Base-by-base conservation (phyloP, 2,113 vertebrate species). In the Varanus komodoensis region DNA sequence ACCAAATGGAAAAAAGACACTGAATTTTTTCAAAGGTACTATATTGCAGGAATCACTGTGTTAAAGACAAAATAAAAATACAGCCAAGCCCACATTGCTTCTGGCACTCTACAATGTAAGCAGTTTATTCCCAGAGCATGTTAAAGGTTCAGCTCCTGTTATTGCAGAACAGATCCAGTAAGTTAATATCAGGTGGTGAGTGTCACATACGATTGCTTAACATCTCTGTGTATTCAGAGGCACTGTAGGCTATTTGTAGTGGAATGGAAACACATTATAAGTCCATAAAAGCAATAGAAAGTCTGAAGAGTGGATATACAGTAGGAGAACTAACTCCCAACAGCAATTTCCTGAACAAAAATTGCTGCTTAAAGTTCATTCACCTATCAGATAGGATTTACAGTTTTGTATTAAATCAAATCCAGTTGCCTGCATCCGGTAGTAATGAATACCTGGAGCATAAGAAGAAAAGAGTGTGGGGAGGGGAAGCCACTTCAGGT, bases 341-440 rank as follows among this genome's bases (percentile, higher is more conserved):
- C 80, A 88, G 94, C 52, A 77, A 92, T 91, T 92, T 94, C 89
- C 82, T 64, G 87, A 89, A 90, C 88, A 89, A 93, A 90, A 94
- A 94, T 94, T 67, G 44, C 90, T 93, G 83, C 77, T 89, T 83
- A 80, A 90, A 83, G 61, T 90, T 91, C 93, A 92, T 92, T 91
- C 75, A 87, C 6, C 50, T 87, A 79, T 89, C 27, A 86, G 89
- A 89, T 88, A 90, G n/a, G 9, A 91, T 21, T 79, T 87, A 89
- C 54, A 93, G 93, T 83, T 88, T 82, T 11, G 71, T 87, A 91
- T 85, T 27, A 89, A 87, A 93, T 68, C 67, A 91, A 88, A 88
- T 86, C 57, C 32, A 87, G 32, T 0, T 0, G 81, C 27, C 38
- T 81, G 71, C 15, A 82, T 52, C 84, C 25, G 75, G 92, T 89